Evolutionary conservation across 1,140 invertebrate genomes (phyloP).

Genomic region (Chrysomallon squamiferum): DNA sequence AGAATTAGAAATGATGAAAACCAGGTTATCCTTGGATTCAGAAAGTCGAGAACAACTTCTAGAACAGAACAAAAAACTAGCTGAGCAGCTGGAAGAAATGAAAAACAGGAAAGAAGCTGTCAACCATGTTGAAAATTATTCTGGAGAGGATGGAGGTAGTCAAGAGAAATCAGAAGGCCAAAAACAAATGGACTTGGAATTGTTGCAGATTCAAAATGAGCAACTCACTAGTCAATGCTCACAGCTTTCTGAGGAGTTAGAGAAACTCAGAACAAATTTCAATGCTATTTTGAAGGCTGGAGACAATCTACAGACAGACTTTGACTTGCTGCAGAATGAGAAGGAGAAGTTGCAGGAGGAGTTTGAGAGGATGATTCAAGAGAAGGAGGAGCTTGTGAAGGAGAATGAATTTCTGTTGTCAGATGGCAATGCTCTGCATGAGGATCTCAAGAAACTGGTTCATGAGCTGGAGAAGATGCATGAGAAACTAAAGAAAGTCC

Average conservation of each 20-base stretch:
- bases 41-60: background rate
- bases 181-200: background rate
- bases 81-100: constrained; percentile 11
- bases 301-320: constrained; percentile 55
- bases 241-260: constrained; percentile 35
- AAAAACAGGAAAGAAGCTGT: background rate
- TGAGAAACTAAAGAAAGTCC: constrained; percentile 35
- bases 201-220: constrained; percentile 21
- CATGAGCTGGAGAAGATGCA: constrained; percentile 52
- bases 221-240: constrained; percentile 25
- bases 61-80: constrained; percentile 13
- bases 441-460: constrained; percentile 51
- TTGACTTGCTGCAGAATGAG: constrained; percentile 42
- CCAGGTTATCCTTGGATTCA: background rate
- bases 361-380: constrained; percentile 20
- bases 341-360: constrained; percentile 40
- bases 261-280: constrained; percentile 44
- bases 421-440: constrained; percentile 53
- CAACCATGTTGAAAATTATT: constrained; percentile 2
- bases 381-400: constrained; percentile 40
- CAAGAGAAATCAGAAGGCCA: constrained; percentile 2
- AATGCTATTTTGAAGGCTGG: constrained; percentile 53
- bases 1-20: constrained; percentile 8
- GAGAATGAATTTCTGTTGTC: constrained; percentile 50
- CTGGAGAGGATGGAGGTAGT: constrained; percentile 4